A percentile compares a stretch with the other conserved stretches of the same genome.
phyloP scores from a whole-genome alignment of 2,888 invertebrate genomes.

The Emmelina monodactyla region DNA sequence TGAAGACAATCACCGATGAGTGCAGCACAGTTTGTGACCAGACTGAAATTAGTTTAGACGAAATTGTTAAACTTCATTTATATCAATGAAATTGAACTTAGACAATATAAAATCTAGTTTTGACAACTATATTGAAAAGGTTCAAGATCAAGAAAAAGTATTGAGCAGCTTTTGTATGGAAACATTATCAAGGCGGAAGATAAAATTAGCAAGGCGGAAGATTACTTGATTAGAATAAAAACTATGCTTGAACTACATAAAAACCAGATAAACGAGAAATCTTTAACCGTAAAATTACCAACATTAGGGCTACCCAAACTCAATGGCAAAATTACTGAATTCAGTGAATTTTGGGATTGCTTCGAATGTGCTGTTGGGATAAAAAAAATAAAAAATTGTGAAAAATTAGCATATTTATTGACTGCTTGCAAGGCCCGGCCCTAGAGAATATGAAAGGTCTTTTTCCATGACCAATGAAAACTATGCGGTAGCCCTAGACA shows the following conservation, averaged over 20 bases:
- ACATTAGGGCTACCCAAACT: not conserved
- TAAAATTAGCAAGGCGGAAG: not conserved
- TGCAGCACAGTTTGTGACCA: no score
- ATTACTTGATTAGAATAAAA: not conserved
- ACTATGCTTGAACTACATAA: not conserved
- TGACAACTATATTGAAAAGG: no score
- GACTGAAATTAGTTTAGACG: no score
- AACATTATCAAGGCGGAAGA: no score
- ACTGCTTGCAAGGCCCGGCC: not conserved
- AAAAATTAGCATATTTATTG: not conserved
- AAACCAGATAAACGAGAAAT: not conserved
- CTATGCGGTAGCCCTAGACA: not conserved
- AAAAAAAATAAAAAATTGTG: not conserved
- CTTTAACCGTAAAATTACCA: not conserved
- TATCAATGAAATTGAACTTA: no score
- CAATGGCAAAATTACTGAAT: not conserved
- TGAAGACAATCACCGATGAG: no score
- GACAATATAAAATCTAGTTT: no score
- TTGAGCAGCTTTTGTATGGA: not conserved
- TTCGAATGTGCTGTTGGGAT: not conserved
- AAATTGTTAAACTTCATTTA: no score
- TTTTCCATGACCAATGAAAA: not conserved
- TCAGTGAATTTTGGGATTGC: not conserved
- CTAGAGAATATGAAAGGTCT: not conserved
- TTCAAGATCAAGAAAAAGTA: no score